Base-by-base conservation (phyloP, 2,113 vertebrate genomes). In the Regulus satrapa region DNA sequence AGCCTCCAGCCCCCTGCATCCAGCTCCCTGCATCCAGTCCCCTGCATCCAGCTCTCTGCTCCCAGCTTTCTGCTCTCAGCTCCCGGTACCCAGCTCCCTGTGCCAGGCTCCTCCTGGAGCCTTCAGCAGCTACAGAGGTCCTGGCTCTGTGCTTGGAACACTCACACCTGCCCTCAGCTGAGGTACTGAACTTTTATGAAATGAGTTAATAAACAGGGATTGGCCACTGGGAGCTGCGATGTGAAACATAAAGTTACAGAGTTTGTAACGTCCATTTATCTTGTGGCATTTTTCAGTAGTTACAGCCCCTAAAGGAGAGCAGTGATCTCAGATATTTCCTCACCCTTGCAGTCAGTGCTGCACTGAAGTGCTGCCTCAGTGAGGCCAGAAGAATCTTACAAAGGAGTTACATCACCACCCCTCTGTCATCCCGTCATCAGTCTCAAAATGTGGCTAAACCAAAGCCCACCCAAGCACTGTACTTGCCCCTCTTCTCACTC, bases 401-500 rank as follows among this genome's bases (percentile, higher is more conserved):
- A 5, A 14, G 26, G 14, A 61, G 56, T 41, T 18, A 21, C 71
- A 38, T 49, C 94, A 38, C 36, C 4, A 36, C 13, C 82, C 41
- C 38, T 56, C 17, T 1, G 3, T 18, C 61, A 66, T 5, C 34
- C 38, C 66, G 2, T 29, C 61, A 10, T 13, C 28, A 31, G 29
- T 5, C 52, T 36, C 61, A 32, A 77, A 67, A 68, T 25, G 54
- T 5, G 15, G 13, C 55, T 15, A 28, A 67, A 36, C 21, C 64
- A 52, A 43, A 73, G 34, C 36, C 26, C 32, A 3, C 28, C 43
- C 63, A 1, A 52, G 55, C 6, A 1, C 34, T 21, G 81, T 1
- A 12, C 31, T 64, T 1, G 0, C 40, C 46, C 8, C 32, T 2
- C 0, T 7, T 31, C 1, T 3, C 9, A 6, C 23, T 52, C 51